phyloP scores from a whole-genome alignment of 2,888 invertebrate species.

The Pecten maximus region DNA sequence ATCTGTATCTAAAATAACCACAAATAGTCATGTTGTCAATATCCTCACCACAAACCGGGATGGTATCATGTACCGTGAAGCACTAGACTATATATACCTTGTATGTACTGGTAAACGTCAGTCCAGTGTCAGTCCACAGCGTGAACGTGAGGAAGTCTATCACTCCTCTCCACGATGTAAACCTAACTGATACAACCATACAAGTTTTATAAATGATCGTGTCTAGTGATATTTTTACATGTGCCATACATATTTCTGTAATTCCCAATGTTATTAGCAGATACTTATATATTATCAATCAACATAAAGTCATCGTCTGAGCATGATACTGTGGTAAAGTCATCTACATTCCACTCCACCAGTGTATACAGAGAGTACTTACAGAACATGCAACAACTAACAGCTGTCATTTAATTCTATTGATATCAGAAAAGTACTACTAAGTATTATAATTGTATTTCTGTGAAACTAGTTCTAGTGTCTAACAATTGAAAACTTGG shows the following conservation, averaged over 20 bases:
- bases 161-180: not conserved
- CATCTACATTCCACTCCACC: not conserved
- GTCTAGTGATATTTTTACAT: not conserved
- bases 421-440: not conserved
- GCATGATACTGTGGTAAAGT: not conserved
- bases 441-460: not conserved
- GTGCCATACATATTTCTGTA: not conserved
- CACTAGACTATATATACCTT: too few species aligned
- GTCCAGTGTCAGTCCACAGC: too few species aligned
- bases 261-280: constrained; percentile 9
- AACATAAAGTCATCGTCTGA: not conserved
- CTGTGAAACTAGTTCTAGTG: too few species aligned
- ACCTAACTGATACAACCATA: not conserved
- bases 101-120: not conserved
- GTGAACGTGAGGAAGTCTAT: too few species aligned
- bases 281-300: not conserved
- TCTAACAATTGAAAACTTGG: not conserved
- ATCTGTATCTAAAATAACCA: not conserved
- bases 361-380: not conserved
- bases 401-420: not conserved
- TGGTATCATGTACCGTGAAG: not conserved
- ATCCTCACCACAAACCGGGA: not conserved
- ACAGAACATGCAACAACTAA: not conserved
- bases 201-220: not conserved
- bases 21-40: not conserved